Conservation (phyloP, 53 echinoderm and acorn worm species). For the Arbacia lixula region DNA sequence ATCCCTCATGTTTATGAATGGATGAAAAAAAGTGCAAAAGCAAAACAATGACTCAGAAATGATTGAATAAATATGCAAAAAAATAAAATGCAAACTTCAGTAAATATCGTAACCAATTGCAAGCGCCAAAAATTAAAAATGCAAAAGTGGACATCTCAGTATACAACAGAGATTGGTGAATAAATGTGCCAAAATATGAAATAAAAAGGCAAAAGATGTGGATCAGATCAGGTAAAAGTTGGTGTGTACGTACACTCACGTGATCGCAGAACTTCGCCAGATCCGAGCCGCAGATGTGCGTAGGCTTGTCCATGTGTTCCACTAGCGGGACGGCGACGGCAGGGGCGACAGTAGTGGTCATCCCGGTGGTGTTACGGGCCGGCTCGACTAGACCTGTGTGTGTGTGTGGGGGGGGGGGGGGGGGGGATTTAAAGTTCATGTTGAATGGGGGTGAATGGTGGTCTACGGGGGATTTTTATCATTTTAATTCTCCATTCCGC, state of each 20-base stretch:
- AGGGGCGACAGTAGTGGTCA: constrained; percentile 31
- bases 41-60: too few species aligned
- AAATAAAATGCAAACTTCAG: too few species aligned
- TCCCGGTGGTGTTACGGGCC: constrained; percentile 17
- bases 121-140: too few species aligned
- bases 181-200: background rate
- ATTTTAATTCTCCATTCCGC: too few species aligned
- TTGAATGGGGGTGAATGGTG: background rate
- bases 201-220: background rate
- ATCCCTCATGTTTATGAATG: too few species aligned
- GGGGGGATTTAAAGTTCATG: background rate
- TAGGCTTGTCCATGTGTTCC: constrained; percentile 8
- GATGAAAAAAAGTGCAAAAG: too few species aligned
- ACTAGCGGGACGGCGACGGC: background rate
- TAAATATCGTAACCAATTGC: too few species aligned
- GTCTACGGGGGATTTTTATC: too few species aligned
- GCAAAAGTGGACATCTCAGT: too few species aligned
- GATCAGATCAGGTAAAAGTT: too few species aligned
- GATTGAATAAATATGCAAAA: too few species aligned
- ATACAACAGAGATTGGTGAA: too few species aligned
- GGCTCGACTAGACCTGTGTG: constrained; percentile 30
- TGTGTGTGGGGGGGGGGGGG: background rate
- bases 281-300: constrained; percentile 55
- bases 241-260: constrained; percentile 42
- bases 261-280: constrained; percentile 66